A percentile compares a stretch with the other conserved stretches of the same genome.
phyloP scores from a whole-genome alignment of 2,888 invertebrate species.

The Euzetes globulus region DNA sequence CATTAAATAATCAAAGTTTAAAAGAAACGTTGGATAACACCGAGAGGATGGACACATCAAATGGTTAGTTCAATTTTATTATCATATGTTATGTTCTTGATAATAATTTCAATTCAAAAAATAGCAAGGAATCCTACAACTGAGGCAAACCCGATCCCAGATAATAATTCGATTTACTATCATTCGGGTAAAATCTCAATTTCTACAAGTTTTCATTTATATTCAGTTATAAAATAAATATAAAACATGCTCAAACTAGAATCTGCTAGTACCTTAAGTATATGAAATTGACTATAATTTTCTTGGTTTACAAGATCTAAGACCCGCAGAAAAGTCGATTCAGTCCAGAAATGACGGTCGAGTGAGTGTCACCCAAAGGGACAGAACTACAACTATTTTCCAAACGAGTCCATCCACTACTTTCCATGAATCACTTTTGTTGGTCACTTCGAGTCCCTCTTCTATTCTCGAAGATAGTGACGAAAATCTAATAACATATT shows the following conservation, averaged over 20 bases:
- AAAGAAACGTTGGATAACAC: no score
- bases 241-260: no score
- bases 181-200: no score
- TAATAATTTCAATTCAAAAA: no score
- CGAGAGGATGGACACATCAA: not conserved
- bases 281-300: no score
- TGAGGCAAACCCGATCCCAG: not conserved
- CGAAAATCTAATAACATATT: not conserved
- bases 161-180: not conserved
- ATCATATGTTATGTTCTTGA: no score
- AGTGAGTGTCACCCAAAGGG: conserved; percentile 24
- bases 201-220: no score
- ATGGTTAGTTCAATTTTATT: not conserved
- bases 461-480: not conserved
- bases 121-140: not conserved
- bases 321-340: not conserved
- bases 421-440: conserved; percentile 34
- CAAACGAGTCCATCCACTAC: conserved; percentile 35
- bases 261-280: no score
- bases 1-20: not conserved
- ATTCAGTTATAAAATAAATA: no score
- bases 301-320: no score
- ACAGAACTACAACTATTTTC: conserved; percentile 30
- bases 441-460: conserved; percentile 32
- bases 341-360: not conserved